Base-by-base conservation (phyloP, 2,797 vertebrate species). In the Cynodonichthys magdalenae region DNA sequence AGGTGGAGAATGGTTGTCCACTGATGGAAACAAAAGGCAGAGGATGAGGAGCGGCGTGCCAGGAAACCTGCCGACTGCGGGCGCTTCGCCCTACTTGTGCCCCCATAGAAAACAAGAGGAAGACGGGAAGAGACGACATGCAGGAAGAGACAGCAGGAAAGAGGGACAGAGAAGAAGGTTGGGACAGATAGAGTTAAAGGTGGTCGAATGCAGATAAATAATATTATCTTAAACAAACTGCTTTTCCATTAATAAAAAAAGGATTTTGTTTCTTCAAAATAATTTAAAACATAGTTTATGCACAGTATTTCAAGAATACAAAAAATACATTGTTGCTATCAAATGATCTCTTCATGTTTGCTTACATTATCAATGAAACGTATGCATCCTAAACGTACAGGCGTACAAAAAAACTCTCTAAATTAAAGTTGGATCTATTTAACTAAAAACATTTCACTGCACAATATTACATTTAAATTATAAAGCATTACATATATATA, bases 11-110 rank as follows among this genome's bases (percentile, higher is more conserved):
- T 27, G 85, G 68, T 73, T 67, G 83, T 91, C 88, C 91, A 87
- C 85, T 89, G 84, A 87, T 91, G 90, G 86, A 93, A 93, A 94
- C 93, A 93, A 94, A 94, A 93, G 91, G 87, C 82, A 91, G 88
- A 92, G 93, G 92, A 92, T 92, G 88, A 88, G 85, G 84, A 90
- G 89, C 90, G 68, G 88, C 61, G 67, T 92, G 91, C 88, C 93
- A 93, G 92, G 92, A 91, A 92, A 86, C 81, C 71, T 51, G 75
- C 66, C 64, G 71, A 71, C 84, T 62, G 72, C 63, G 57, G 75
- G 82, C 72, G 71, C 84, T 75, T 79, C 67, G 79, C 72, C 84
- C 74, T 18, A 27, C 85, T 76, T 78, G 79, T 83, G 87, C 85
- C 90, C 81, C 53, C 69, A 50, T 86, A 87, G 85, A 91, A 92